Evolutionary conservation across 2,888 invertebrate species (phyloP).

Genomic region (Epistrophe grossulariae): DNA sequence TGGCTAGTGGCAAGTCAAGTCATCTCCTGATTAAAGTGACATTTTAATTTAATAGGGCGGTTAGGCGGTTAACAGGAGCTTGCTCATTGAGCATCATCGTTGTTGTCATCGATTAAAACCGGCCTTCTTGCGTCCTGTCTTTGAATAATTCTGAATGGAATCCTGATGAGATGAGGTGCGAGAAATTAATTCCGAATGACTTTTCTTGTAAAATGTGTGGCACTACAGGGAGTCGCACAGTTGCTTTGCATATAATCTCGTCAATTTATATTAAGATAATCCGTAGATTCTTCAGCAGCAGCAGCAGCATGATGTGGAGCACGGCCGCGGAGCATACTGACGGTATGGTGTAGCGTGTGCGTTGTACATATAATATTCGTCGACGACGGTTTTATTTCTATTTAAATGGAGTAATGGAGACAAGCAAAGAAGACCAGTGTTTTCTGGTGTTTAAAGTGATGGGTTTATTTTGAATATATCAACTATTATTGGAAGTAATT

Average conservation of each 20-base stretch:
- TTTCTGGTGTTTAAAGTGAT: background rate
- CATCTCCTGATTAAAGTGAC: slow-evolving; percentile 67
- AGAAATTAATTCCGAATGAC: slow-evolving; percentile 70
- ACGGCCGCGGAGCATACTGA: background rate
- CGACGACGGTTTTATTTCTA: background rate
- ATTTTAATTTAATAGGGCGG: slow-evolving; percentile 75
- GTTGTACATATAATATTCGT: background rate
- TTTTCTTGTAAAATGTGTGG: slow-evolving; percentile 59
- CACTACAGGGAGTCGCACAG: slow-evolving; percentile 45
- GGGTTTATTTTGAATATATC: background rate
- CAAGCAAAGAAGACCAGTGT: slow-evolving; percentile 10
- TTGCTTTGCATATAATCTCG: slow-evolving; percentile 66
- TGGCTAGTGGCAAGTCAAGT: slow-evolving; percentile 36
- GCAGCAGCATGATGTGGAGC: slow-evolving; percentile 20
- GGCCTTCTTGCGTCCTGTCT: slow-evolving; percentile 30
- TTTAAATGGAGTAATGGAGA: slow-evolving; percentile 14
- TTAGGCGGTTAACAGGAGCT: slow-evolving; percentile 61
- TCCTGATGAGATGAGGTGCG: slow-evolving; percentile 51
- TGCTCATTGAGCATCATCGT: slow-evolving; percentile 40
- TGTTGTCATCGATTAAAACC: slow-evolving; percentile 55
- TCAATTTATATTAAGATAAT: slow-evolving; percentile 56
- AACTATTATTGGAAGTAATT: background rate
- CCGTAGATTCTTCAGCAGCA: slow-evolving; percentile 11
- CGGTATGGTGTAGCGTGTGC: background rate
- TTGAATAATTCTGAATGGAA: slow-evolving; percentile 27